Conservation (phyloP, 2,797 vertebrate genomes). For the Chelon labrosus region DNA sequence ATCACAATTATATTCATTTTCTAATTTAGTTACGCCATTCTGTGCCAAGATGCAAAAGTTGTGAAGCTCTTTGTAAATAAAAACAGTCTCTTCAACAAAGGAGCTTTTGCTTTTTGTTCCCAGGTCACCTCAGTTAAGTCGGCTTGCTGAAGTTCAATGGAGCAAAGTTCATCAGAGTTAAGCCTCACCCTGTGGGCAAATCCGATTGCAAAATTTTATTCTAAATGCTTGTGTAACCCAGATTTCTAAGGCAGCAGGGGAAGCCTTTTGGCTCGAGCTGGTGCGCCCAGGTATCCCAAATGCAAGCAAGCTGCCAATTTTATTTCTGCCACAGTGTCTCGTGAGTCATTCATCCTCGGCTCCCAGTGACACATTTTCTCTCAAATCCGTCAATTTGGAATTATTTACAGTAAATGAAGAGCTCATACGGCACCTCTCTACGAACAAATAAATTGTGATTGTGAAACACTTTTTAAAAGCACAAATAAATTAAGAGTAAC, state of each 20-base stretch:
- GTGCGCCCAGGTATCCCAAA: constrained; percentile 9
- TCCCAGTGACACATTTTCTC: constrained; percentile 21
- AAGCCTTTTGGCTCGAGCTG: constrained; percentile 1
- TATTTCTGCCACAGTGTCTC: constrained; percentile 4
- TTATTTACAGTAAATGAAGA: constrained; percentile 29
- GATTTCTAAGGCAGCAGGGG: constrained; percentile 2
- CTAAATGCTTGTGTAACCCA: not conserved
- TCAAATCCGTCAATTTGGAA: constrained; percentile 33
- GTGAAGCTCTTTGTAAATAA: no score
- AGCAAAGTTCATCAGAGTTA: not conserved
- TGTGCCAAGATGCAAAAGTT: no score
- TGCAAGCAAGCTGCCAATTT: constrained; percentile 3
- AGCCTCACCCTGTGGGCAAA: not conserved
- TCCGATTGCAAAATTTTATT: not conserved
- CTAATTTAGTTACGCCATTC: no score
- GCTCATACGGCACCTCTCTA: not conserved
- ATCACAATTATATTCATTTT: no score
- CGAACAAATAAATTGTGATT: not conserved
- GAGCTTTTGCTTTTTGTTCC: not conserved
- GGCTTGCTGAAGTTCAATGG: not conserved
- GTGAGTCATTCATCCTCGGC: constrained; percentile 30
- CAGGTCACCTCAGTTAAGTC: not conserved
- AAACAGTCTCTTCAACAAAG: no score
- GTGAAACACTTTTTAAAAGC: constrained; percentile 3
- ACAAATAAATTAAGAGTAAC: constrained; percentile 34